Base-by-base conservation (phyloP, 2,888 invertebrate species). In the Ommatoiulus sabulosus region DNA sequence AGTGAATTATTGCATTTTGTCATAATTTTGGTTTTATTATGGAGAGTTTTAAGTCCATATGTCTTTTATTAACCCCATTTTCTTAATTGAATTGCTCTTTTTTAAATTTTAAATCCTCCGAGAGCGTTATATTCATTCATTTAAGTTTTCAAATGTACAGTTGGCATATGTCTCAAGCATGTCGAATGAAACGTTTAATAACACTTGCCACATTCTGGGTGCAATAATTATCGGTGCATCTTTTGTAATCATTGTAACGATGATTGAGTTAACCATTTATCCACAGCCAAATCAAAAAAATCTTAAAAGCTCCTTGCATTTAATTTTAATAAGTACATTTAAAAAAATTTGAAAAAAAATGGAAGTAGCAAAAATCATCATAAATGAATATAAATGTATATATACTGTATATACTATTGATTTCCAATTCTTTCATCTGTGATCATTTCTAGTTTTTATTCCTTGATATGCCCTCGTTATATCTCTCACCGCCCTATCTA, bases 381-480 rank as follows among this genome's bases (percentile, higher is more conserved):
- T 72, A 72, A 72, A 72, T 72, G 72, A 72, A 72, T 72, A 72
- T 72, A 72, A 72, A 72, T 72, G 24, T 72, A 72, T 72, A 72
- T n/a, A 57, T 72, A 72, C 7, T 72, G 72, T 72, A 72, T 24
- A 72, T 72, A 72, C 72, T 24, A 72, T 72, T 72, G 63, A 72
- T 72, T 72, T 72, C 24, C 72, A 72, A 72, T 24, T 24, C 24
- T 24, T 72, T 72, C 72, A 72, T 72, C 72, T 72, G 72, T 72
- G 72, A 72, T 72, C 72, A 72, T 72, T 72, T 72, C 24, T 72
- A 72, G 72, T 72, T 72, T 72, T 72, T 72, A 24, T 72, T 72
- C 24, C 72, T 72, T 72, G 72, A 72, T 72, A 72, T 72, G n/a
- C 24, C 72, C 72, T 72, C 72, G n/a, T 72, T 72, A 24, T 72